Evolutionary conservation across 2,888 invertebrate genomes (phyloP), one percentile per base, ranked within the genome.

Genomic region (Synanthedon myopaeformis): DNA sequence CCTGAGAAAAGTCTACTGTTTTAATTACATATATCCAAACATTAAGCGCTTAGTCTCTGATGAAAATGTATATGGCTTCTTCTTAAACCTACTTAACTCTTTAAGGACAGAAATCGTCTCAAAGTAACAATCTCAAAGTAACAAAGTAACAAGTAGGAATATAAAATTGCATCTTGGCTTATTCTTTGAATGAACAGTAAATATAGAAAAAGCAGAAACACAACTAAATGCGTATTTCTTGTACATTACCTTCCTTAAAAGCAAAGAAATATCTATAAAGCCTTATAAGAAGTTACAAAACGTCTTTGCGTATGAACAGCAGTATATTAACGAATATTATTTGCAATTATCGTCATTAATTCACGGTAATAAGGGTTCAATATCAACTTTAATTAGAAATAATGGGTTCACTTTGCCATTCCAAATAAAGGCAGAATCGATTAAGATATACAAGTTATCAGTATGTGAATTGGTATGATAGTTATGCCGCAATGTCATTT

Each of bases 401-500:
- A 49, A 49, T 52, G 41, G 8, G 45, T 17, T 35, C 28, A 49
- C 13, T 50, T 49, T 41, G 42, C 14, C 10, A 42, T 55, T 53
- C 51, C 53, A 42, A 51, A 58, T 55, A 55, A 56, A 50, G 58
- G 53, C 50, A 53, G 51, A 45, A 56, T 49, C 54, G 54, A 58
- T 58, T 58, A 58, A 53, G 52, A 49, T 23, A 49, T 52, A 49
- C 54, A 51, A 41, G 49, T n/a, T 50, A 56, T 51, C 51, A 45
- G 55, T 56, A 55, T 52, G 52, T 52, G 52, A 56, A 56, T 42
- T 23, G 41, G 19, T 12, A 51, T 53, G 55, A 54, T 54, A 49
- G 53, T 56, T 55, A 55, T 54, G 55, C 53, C 54, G 54, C 53
- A 54, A 58, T 56, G 58, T 53, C 56, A 58, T 52, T 53, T 41